These are phyloP conservation scores for Nycteola revayana DNA, from an alignment of 2,888 invertebrate species.

Conservation along the genomic window DNA sequence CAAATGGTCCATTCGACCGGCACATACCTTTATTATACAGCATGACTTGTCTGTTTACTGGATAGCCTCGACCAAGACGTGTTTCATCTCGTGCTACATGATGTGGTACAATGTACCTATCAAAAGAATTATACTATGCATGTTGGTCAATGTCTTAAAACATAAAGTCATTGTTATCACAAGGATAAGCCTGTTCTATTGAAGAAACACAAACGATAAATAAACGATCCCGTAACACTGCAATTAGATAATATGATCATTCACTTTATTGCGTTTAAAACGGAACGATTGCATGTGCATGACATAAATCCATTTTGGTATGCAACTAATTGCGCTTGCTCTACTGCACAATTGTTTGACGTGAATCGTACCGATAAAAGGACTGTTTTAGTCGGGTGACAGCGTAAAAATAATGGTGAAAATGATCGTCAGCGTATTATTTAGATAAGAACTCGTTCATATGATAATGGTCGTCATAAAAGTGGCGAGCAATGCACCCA, in stretches of 20 bases:
- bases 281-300: slow-evolving; percentile 22
- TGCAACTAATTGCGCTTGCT: slow-evolving; percentile 20
- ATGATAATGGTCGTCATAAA: slow-evolving; percentile 49
- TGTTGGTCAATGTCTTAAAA: too few species aligned
- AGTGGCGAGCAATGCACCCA: slow-evolving; percentile 39
- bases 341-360: slow-evolving; percentile 21
- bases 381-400: slow-evolving; percentile 42
- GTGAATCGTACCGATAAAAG: slow-evolving; percentile 42
- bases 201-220: too few species aligned
- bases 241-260: too few species aligned
- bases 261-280: slow-evolving; percentile 6
- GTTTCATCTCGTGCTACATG: slow-evolving; percentile 29
- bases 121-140: slow-evolving; percentile 9
- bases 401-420: slow-evolving; percentile 51
- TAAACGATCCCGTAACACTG: too few species aligned
- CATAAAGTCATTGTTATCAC: too few species aligned
- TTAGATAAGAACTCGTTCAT: slow-evolving; percentile 56
- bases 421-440: slow-evolving; percentile 52
- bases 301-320: slow-evolving; percentile 25
- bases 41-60: slow-evolving; percentile 51
- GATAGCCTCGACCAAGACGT: slow-evolving; percentile 31
- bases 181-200: too few species aligned
- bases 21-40: slow-evolving; percentile 46
- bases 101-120: slow-evolving; percentile 16
- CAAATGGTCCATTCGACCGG: slow-evolving; percentile 38